A percentile compares a stretch with the other conserved stretches of the same genome.
These are phyloP conservation scores for Pteruthius melanotis DNA, from an alignment of 2,113 vertebrate species.

Conservation along the genomic window DNA sequence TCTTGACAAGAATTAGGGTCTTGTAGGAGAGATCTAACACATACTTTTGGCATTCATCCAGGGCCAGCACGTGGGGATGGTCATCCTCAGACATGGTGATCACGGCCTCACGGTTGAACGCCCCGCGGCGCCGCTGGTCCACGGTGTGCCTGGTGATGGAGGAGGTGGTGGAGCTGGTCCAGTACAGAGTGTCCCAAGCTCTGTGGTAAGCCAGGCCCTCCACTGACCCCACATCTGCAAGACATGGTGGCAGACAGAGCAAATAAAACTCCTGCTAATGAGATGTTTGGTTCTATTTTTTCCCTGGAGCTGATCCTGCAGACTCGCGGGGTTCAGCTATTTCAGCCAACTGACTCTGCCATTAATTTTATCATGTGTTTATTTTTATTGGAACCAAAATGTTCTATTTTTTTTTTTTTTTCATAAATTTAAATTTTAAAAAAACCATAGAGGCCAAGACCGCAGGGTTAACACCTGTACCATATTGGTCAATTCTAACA, in stretches of 20 bases:
- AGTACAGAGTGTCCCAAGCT: constrained; percentile 94
- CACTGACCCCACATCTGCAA: constrained; percentile 92
- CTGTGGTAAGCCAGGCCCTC: constrained; percentile 94
- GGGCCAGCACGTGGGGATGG: constrained; percentile 88
- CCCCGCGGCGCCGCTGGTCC: constrained; percentile 81
- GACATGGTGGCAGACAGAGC: neutral
- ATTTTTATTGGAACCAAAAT: neutral
- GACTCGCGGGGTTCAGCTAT: neutral
- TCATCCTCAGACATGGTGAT: constrained; percentile 94
- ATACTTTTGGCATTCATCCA: constrained; percentile 95
- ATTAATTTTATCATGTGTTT: fast-evolving
- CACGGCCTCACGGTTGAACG: constrained; percentile 85
- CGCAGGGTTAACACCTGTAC: neutral
- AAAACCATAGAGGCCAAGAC: neutral
- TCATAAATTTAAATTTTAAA: neutral
- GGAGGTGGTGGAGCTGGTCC: constrained; percentile 95
- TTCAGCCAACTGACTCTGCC: neutral
- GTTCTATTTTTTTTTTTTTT: fast-evolving
- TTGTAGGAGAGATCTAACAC: neutral
- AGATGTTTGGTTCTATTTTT: neutral
- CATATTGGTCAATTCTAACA: neutral
- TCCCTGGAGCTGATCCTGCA: neutral
- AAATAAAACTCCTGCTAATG: neutral
- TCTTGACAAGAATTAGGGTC: neutral
- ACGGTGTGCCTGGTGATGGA: constrained; percentile 91